Percentiles rank a stretch among this genome's conserved stretches.
Evolutionary conservation across 1,140 invertebrate genomes (phyloP).

Genomic region (Antheraea pernyi): DNA sequence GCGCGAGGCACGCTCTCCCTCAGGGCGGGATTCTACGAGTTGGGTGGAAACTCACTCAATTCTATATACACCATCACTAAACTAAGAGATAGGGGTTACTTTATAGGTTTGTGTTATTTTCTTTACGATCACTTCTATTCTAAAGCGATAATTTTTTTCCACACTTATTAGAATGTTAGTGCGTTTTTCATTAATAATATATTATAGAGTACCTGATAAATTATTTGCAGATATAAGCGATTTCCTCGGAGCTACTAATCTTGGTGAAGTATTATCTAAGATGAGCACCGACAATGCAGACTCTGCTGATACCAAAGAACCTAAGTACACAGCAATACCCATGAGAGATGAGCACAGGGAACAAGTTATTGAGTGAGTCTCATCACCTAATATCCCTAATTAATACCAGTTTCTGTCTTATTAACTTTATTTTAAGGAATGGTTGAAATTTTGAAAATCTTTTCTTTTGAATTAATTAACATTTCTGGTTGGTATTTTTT

Average conservation of each 20-base stretch:
- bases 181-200: too few relatives aligned
- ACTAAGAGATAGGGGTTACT: conserved; percentile 87
- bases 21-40: conserved; percentile 88
- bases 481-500: too few relatives aligned
- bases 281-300: conserved; percentile 70
- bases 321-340: conserved; percentile 78
- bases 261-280: conserved; percentile 83
- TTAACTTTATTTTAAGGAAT: too few relatives aligned
- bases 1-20: conserved; percentile 80
- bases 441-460: too few relatives aligned
- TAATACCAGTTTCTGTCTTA: too few relatives aligned
- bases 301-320: conserved; percentile 27
- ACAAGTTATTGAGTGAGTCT: conserved; percentile 79
- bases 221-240: conserved; percentile 84
- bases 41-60: conserved; percentile 93
- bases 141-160: too few relatives aligned
- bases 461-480: too few relatives aligned
- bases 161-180: too few relatives aligned
- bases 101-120: conserved; percentile 83
- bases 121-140: too few relatives aligned
- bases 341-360: conserved; percentile 83
- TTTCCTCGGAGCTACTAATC: conserved; percentile 86
- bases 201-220: too few relatives aligned
- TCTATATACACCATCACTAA: conserved; percentile 90
- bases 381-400: too few relatives aligned